These are phyloP conservation scores for Peucedramus taeniatus DNA, from an alignment of 2,113 vertebrate genomes.

Conservation along the genomic window DNA sequence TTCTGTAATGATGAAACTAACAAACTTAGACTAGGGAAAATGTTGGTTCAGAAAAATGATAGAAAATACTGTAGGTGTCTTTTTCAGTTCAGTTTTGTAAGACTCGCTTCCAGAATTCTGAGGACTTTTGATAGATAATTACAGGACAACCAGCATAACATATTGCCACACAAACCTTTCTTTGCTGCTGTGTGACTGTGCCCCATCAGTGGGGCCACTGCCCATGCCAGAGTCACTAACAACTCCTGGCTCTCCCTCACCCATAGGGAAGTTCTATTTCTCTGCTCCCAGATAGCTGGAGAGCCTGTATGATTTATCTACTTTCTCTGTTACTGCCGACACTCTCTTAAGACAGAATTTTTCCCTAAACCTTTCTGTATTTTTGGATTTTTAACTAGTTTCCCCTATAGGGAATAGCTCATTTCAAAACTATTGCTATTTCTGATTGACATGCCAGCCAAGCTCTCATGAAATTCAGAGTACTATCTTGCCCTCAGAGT, in stretches of 20 bases:
- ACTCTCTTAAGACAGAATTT: neutral
- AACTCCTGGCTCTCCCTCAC: neutral
- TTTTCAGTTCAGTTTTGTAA: neutral
- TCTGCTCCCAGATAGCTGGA: neutral
- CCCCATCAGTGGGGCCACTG: too few relatives aligned
- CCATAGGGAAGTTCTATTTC: neutral
- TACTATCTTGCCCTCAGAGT: neutral
- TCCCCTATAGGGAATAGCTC: neutral
- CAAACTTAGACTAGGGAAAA: neutral
- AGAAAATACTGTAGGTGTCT: neutral
- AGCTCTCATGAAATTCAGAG: neutral
- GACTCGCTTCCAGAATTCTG: neutral
- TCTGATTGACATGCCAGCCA: neutral
- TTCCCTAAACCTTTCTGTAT: neutral
- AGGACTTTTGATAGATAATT: neutral
- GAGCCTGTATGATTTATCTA: neutral
- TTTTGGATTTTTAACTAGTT: neutral
- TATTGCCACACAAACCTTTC: neutral
- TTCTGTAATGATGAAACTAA: neutral
- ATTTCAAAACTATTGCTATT: neutral
- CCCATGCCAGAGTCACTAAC: neutral
- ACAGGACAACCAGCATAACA: accelerated
- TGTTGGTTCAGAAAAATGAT: neutral
- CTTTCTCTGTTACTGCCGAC: neutral
- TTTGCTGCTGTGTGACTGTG: neutral